A percentile compares a stretch with the other conserved stretches of the same genome.
Conservation (phyloP, 2,797 vertebrate genomes). For the Neoniphon sammara region DNA sequence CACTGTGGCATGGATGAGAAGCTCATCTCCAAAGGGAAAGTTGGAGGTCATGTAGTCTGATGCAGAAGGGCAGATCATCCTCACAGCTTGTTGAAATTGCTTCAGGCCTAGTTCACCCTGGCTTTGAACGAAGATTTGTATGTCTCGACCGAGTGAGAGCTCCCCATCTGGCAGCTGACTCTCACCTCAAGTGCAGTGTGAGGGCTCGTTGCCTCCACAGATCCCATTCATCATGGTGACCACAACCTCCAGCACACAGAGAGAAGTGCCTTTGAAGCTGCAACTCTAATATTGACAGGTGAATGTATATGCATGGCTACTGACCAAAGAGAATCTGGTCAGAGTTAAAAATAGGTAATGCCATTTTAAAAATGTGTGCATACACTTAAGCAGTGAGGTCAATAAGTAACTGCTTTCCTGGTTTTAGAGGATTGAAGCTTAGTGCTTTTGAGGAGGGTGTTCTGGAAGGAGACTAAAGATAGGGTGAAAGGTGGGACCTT, state of each 20-base stretch:
- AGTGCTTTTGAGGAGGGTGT: too few species aligned
- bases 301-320: too few species aligned
- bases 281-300: neutral
- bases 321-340: too few species aligned
- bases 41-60: constrained; percentile 20
- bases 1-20: constrained; percentile 18
- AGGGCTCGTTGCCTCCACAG: constrained; percentile 1
- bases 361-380: too few species aligned
- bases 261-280: constrained; percentile 4
- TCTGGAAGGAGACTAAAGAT: too few species aligned
- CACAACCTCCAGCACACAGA: constrained; percentile 2
- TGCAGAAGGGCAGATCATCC: constrained; percentile 6
- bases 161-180: constrained; percentile 15
- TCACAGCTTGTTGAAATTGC: constrained; percentile 15
- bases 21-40: constrained; percentile 13
- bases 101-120: neutral
- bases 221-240: constrained; percentile 16
- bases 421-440: too few species aligned
- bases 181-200: neutral
- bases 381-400: too few species aligned
- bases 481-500: too few species aligned
- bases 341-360: too few species aligned
- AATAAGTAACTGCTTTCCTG: too few species aligned
- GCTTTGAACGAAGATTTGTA: neutral
- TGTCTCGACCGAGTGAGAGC: constrained; percentile 22